Evolutionary conservation across 1,140 invertebrate species (phyloP), one percentile per base, ranked within the genome.

Genomic region (Artemia franciscana): DNA sequence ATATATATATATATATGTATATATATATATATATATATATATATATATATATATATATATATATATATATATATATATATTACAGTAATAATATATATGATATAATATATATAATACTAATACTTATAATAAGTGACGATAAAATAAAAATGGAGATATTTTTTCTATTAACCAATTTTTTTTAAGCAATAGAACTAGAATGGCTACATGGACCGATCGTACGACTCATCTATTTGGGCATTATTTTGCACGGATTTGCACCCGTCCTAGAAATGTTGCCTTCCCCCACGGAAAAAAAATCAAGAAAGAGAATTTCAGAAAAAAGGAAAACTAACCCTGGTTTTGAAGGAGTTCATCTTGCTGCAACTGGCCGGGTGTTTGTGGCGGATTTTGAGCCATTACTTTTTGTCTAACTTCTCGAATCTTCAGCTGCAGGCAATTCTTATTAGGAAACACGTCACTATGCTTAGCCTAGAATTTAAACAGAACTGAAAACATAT

Each of bases 401-500:
- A 93, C 71, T 72, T 95, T 95, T 73, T 98, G 93, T 2, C 93
- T 79, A 63, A 98, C 93, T 76, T 98, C 94, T 56, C 94, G 80
- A 64, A 98, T 97, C 76, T 98, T 98, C 58, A 97, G 75, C 72
- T 96, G 92, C 63, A 98, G 78, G 69, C 87, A 89, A 67, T 81
- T 81, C 71, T 94, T 96, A 63, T 80, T 93, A 3, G 91, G 91
- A 77, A 98, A 98, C 65, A 96, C 83, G 66, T 93, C 86, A 24
- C 82, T 78, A 74, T 97, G 87, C 63, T 83, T 81, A 26, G 80
- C 77, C 80, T 83, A 70, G n/a, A n/a, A n/a, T n/a, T n/a, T n/a
- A n/a, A n/a, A n/a, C n/a, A n/a, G n/a, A n/a, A n/a, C n/a, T n/a
- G n/a, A n/a, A n/a, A n/a, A n/a, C n/a, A n/a, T n/a, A n/a, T n/a